Conservation (phyloP, 1,140 invertebrate genomes). For the Scaptomyza montana region DNA sequence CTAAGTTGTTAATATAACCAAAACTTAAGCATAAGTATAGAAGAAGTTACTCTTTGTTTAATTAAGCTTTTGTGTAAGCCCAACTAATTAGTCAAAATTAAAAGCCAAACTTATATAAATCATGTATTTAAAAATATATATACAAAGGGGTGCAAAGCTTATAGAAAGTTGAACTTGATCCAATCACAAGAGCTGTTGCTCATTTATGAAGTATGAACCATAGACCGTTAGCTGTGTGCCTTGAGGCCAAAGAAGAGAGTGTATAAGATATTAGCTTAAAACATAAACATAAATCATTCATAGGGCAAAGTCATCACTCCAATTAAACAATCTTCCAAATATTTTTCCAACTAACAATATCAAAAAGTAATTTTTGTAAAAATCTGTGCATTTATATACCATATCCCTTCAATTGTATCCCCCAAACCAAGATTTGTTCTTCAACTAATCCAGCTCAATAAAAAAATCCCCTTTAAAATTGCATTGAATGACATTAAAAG, state of each 20-base stretch:
- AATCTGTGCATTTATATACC: constrained; percentile 30
- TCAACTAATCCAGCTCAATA: background rate
- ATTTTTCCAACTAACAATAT: background rate
- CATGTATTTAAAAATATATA: too few relatives aligned
- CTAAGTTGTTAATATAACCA: constrained; percentile 50
- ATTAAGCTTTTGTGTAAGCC: constrained; percentile 32
- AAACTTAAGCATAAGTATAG: constrained; percentile 41
- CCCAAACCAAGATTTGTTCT: background rate
- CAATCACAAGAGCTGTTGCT: background rate
- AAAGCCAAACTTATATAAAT: background rate
- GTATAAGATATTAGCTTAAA: background rate
- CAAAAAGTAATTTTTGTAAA: constrained; percentile 1
- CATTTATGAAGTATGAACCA: background rate
- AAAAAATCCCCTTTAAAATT: constrained; percentile 10
- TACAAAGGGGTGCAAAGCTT: constrained; percentile 8
- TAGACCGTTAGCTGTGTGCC: constrained; percentile 11
- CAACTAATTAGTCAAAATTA: constrained; percentile 31
- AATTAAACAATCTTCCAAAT: background rate
- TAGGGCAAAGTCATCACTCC: background rate
- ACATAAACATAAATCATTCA: background rate
- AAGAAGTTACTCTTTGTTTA: constrained; percentile 33
- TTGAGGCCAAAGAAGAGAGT: background rate
- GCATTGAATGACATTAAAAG: constrained; percentile 18
- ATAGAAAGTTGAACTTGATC: constrained; percentile 15
- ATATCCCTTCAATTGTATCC: constrained; percentile 16